phyloP scores from a whole-genome alignment of 2,888 invertebrate genomes.

The Eupithecia abbreviata region DNA sequence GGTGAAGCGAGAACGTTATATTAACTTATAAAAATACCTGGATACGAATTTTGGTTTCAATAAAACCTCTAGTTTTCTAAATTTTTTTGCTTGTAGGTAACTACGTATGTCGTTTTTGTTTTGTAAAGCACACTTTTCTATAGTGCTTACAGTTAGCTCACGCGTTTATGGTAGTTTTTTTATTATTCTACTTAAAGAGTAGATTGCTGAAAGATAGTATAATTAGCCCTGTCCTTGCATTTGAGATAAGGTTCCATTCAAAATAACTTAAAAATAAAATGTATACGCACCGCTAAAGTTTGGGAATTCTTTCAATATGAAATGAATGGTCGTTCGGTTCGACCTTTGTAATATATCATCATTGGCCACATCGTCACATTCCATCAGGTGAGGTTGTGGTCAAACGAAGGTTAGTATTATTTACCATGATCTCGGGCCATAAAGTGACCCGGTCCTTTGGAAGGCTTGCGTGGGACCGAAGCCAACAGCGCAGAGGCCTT shows the following conservation, averaged over 20 bases:
- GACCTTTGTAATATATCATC: background rate
- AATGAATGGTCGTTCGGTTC: background rate
- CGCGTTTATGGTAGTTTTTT: background rate
- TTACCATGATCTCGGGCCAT: too few relatives aligned
- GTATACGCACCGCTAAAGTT: background rate
- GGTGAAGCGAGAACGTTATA: conserved; percentile 8
- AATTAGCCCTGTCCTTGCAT: too few relatives aligned
- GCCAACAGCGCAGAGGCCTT: too few relatives aligned
- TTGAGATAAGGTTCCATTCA: background rate
- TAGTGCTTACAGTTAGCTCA: background rate
- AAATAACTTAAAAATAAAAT: background rate
- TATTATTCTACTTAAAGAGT: background rate
- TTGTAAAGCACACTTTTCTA: too few relatives aligned
- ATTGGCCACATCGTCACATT: too few relatives aligned
- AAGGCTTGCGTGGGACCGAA: too few relatives aligned
- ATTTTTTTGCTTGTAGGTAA: background rate
- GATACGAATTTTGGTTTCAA: background rate
- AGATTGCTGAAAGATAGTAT: too few relatives aligned
- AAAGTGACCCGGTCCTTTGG: too few relatives aligned
- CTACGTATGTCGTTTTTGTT: background rate
- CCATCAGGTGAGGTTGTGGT: too few relatives aligned
- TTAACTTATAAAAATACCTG: background rate
- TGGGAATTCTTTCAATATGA: background rate
- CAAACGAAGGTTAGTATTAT: too few relatives aligned
- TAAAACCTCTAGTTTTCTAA: background rate